phyloP scores from a whole-genome alignment of 2,113 vertebrate species.

The Cyprinodon variegatus region DNA sequence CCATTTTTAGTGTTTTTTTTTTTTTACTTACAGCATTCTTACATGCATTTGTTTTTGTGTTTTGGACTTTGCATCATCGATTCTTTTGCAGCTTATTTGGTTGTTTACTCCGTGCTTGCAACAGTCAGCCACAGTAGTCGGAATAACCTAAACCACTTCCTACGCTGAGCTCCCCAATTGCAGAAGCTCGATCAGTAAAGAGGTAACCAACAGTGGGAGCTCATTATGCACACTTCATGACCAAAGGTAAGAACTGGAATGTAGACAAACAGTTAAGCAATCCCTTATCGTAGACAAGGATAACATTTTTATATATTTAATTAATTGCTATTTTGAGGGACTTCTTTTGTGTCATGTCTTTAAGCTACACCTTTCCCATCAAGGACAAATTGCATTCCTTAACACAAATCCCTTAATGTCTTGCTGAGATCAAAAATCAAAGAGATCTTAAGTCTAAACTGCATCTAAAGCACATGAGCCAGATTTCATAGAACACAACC shows the following conservation, averaged over 20 bases:
- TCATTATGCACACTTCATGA: not conserved
- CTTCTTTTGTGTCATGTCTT: not conserved
- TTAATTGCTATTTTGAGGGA: too few species aligned
- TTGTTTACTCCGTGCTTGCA: too few species aligned
- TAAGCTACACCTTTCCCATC: not conserved
- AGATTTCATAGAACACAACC: conserved; percentile 23
- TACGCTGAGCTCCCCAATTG: not conserved
- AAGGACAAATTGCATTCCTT: not conserved
- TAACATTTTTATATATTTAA: too few species aligned
- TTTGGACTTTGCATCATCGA: too few species aligned
- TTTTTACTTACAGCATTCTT: too few species aligned
- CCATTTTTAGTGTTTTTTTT: too few species aligned
- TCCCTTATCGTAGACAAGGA: not conserved
- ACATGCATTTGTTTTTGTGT: too few species aligned
- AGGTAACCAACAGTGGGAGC: not conserved
- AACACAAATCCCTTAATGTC: not conserved
- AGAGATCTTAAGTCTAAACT: not conserved
- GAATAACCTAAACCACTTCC: too few species aligned
- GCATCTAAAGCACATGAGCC: conserved; percentile 1
- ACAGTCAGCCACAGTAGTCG: too few species aligned
- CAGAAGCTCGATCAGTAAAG: not conserved
- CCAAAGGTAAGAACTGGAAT: not conserved
- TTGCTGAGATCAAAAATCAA: not conserved
- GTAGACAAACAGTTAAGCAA: too few species aligned
- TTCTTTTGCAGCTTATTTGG: too few species aligned